Evolutionary conservation across 2,797 vertebrate species (phyloP).

Genomic region (Clamator glandarius): DNA sequence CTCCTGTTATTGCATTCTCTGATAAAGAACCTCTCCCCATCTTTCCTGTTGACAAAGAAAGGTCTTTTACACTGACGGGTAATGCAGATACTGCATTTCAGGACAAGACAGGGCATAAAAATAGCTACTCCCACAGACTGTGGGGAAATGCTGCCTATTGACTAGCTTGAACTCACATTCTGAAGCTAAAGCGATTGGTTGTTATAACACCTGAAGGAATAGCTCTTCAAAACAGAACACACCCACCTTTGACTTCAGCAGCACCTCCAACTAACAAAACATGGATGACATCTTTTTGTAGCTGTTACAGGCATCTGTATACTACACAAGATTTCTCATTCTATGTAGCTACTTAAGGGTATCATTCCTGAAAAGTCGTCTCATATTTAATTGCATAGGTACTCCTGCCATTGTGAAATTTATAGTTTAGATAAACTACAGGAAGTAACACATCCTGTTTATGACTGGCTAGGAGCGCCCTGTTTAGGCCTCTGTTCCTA

Average conservation of each 20-base stretch:
- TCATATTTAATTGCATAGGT: neutral
- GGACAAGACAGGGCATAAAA: fast-evolving
- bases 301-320: fast-evolving
- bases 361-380: neutral
- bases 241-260: neutral
- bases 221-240: neutral
- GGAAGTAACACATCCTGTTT: fast-evolving
- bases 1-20: too few species aligned
- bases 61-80: neutral
- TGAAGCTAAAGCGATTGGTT: neutral
- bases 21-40: too few species aligned
- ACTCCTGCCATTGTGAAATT: neutral
- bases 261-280: fast-evolving
- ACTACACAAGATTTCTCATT: neutral
- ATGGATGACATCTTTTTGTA: neutral
- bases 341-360: neutral
- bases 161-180: neutral
- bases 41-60: too few species aligned
- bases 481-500: neutral
- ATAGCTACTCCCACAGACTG: fast-evolving
- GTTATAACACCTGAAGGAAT: neutral
- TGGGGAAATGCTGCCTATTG: fast-evolving
- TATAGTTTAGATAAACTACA: neutral
- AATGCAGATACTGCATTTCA: neutral
- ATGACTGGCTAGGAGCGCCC: neutral